Evolutionary conservation across 2,888 invertebrate species (phyloP), one percentile per base, ranked within the genome.

Genomic region (Holacanthella duospinosa): DNA sequence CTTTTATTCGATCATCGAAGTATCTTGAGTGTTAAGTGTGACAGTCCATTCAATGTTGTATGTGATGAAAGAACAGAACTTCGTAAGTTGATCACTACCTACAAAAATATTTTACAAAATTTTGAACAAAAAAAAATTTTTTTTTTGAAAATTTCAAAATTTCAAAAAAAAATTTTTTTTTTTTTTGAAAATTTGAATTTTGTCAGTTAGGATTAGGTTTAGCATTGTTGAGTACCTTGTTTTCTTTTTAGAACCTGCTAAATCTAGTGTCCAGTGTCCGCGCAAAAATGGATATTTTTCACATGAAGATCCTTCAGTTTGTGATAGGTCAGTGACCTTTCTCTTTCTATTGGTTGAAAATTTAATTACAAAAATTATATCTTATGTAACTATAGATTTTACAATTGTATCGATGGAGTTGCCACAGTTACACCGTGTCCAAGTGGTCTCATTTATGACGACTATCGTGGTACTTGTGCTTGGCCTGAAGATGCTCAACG

Each of bases 41-140:
- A 93, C 79, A 90, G 91, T 76, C 88, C 90, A 75, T 92, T 91
- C 84, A 91, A 90, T 75, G 89, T 90, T 25, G 92, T 92, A 77
- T 93, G 93, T 75, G 90, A 88, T 60, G 89, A 91, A 76, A 85
- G 92, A 76, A 84, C 86, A 59, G 89, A 91, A 78, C 81, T 92
- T 68, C 93, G 92, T 93, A 83, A 87, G 91, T 85, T 21, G 9
- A 19, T 12, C 12, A 25, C 3, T 26, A 9, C 28, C 4, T 16
- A 19, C 28, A 3, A 12, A 26, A 16, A 9, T 27, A 16, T 25
- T 12, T 9, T 6, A 6, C 36, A 29, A 9, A 58, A 29, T 24
- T 9, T 2, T 19, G n/a, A n/a, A 2, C 9, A 29, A 21, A 58
- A 21, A 58, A 25, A 12, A 29, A 58, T 58, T 26, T 36, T n/a